A percentile compares a stretch with the other conserved stretches of the same genome.
phyloP scores from a whole-genome alignment of 1,140 invertebrate species.

The Thaumetopoea pityocampa region DNA sequence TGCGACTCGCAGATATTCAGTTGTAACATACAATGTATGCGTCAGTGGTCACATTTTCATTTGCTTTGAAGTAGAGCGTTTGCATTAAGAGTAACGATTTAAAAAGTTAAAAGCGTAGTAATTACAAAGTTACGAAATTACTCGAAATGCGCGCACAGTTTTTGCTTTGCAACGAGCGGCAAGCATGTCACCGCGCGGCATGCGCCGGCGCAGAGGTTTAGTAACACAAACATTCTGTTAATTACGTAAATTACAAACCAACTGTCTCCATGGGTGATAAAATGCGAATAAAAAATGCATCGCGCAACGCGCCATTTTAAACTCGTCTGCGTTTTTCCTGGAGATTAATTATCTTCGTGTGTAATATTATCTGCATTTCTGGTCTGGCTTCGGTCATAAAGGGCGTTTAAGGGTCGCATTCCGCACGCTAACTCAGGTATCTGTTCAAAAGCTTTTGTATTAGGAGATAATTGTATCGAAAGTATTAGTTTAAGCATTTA shows the following conservation, averaged over 20 bases:
- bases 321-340: conserved; percentile 23
- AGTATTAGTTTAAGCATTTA: too few relatives aligned
- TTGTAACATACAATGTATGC: too few relatives aligned
- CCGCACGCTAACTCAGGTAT: too few relatives aligned
- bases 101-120: conserved; percentile 25
- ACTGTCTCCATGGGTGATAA: conserved; percentile 48
- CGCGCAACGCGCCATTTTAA: conserved; percentile 36
- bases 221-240: conserved; percentile 50
- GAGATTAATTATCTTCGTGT: too few relatives aligned
- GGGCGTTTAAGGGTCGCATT: too few relatives aligned
- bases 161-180: conserved; percentile 36
- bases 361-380: too few relatives aligned
- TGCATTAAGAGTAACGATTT: conserved; percentile 8
- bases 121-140: conserved; percentile 51
- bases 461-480: too few relatives aligned
- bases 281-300: conserved; percentile 53
- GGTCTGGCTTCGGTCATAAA: too few relatives aligned
- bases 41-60: too few relatives aligned
- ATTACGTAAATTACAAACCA: conserved; percentile 56
- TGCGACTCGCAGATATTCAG: too few relatives aligned
- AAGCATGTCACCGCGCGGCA: conserved; percentile 42
- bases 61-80: conserved; percentile 7
- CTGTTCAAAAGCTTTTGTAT: too few relatives aligned
- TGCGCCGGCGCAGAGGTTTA: conserved; percentile 28
- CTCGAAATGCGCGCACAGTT: conserved; percentile 40